Evolutionary conservation across 2,797 vertebrate species (phyloP).

Genomic region (Chiroxiphia lanceolata): DNA sequence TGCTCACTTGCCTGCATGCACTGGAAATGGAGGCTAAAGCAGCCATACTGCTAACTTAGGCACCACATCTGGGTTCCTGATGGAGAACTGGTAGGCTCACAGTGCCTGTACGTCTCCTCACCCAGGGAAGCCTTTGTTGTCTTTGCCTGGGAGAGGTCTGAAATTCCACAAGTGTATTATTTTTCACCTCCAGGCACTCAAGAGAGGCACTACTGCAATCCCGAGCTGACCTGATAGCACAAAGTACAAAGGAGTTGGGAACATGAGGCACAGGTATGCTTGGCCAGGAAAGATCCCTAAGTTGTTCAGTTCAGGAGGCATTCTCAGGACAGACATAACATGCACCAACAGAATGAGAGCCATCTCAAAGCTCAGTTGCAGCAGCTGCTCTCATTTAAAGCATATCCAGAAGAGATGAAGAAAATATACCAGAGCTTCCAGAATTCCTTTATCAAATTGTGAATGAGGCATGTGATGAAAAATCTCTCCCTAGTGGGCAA

Average conservation of each 20-base stretch:
- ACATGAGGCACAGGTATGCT: background rate
- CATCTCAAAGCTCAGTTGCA: background rate
- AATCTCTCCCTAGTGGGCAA: background rate
- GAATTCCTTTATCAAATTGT: constrained; percentile 9
- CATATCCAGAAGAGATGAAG: constrained; percentile 2
- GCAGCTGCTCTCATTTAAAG: constrained; percentile 42
- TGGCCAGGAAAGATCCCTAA: background rate
- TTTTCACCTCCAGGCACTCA: background rate
- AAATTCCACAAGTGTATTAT: background rate
- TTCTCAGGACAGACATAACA: background rate
- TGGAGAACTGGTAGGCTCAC: background rate
- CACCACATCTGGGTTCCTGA: background rate
- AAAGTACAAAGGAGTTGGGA: background rate
- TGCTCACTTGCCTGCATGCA: background rate
- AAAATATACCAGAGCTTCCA: background rate
- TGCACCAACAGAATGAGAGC: background rate
- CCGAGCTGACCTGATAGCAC: background rate
- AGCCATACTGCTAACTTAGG: background rate
- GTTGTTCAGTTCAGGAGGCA: background rate
- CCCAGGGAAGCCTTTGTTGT: background rate
- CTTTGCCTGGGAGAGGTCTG: background rate
- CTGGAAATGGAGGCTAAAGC: background rate
- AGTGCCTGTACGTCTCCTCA: background rate
- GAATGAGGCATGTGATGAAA: background rate
- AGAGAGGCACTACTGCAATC: background rate